Evolutionary conservation across 2,888 invertebrate species (phyloP).

Genomic region (Spisula subtruncata): DNA sequence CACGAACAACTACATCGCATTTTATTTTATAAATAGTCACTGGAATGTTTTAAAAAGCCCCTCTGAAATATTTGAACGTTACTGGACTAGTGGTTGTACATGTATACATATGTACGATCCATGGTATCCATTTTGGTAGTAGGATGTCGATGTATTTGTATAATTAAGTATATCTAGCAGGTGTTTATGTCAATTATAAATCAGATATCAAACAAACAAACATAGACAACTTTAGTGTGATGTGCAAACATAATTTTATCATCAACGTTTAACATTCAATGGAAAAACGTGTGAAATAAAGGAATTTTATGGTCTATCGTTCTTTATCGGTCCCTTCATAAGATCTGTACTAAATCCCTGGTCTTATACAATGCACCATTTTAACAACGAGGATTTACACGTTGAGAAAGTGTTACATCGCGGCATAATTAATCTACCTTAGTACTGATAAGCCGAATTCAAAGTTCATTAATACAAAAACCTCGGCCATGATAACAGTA

Average conservation of each 20-base stretch:
- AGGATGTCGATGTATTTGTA: not conserved
- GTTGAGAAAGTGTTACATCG: not conserved
- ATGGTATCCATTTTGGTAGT: too few relatives aligned
- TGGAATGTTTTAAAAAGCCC: too few relatives aligned
- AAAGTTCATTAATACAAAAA: constrained; percentile 48
- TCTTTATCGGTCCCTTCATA: not conserved
- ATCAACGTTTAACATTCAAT: not conserved
- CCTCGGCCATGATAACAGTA: not conserved
- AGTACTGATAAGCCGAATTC: constrained; percentile 30
- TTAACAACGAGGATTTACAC: constrained; percentile 14
- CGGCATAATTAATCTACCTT: constrained; percentile 43
- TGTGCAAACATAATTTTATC: not conserved
- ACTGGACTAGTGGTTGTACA: too few relatives aligned
- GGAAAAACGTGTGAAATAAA: constrained; percentile 15
- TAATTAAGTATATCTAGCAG: constrained; percentile 3
- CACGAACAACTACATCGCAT: too few relatives aligned
- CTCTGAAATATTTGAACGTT: too few relatives aligned
- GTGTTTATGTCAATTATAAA: constrained; percentile 24
- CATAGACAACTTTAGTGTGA: constrained; percentile 3
- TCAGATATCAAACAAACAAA: not conserved
- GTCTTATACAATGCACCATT: constrained; percentile 1
- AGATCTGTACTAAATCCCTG: not conserved
- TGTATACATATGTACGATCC: too few relatives aligned
- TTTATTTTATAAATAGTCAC: too few relatives aligned
- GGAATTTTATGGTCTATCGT: not conserved